Base-by-base conservation (phyloP, 2,797 vertebrate species). In the Eptatretus atami region DNA sequence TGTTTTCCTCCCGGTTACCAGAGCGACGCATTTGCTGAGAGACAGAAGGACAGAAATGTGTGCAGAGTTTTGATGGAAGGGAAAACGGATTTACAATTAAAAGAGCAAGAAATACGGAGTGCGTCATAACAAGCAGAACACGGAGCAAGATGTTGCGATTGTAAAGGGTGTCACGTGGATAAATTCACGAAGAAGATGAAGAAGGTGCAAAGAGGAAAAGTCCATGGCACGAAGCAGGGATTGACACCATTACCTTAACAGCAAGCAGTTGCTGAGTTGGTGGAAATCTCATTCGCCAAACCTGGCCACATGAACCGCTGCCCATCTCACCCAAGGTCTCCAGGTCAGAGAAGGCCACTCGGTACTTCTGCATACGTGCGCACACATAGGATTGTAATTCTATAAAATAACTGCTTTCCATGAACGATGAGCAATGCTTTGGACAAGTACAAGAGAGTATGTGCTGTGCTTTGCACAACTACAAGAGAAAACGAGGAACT, bases 1-100 rank as follows among this genome's bases (percentile, higher is more conserved):
- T 93, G 71, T 93, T 92, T 74, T 93, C 86, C 3, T 88, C 85
- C 69, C 86, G 86, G 71, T 92, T 90, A 68, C 84, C 86, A 1
- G 86, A 90, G 63, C 86, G 80, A 63, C 86, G 79, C 86, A 92
- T 92, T 86, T 92, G 86, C 86, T 87, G 74, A 11, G 53, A 66
- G 24, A 65, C 6, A 64, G 31, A 2, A 8, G 31, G 31, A 44
- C 31, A 44, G 31, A n/a, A n/a, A 44, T 44, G 31, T 44, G 31
- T 44, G 31, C 6, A 8, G 31, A 44, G 31, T 44, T 44, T 44
- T 44, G 31, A 44, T 44, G 31, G 2, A 44, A 44, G 31, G 31
- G 31, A 44, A 44, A 44, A 44, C 4, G 31, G 31, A 44, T 44
- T 44, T 44, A 5, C 4, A 2, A 44, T 44, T 44, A 44, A 44